Evolutionary conservation across 2,888 invertebrate genomes (phyloP).

Genomic region (Lissocephala sabroskyi): DNA sequence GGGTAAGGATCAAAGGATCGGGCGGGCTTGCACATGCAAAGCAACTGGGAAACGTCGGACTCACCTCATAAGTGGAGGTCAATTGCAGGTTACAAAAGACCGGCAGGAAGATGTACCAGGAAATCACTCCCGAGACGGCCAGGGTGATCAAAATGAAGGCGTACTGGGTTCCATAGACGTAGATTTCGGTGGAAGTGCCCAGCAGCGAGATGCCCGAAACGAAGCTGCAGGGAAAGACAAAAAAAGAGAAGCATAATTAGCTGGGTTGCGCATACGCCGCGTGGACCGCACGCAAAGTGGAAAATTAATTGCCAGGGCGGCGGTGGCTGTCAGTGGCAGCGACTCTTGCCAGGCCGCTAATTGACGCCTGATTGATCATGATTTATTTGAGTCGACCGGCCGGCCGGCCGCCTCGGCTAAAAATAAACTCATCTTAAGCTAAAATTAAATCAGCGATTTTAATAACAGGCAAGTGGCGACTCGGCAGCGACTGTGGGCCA

Average conservation of each 20-base stretch:
- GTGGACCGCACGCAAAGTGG: slow-evolving; percentile 1
- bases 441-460: slow-evolving; percentile 9
- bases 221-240: slow-evolving; percentile 73
- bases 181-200: slow-evolving; percentile 85
- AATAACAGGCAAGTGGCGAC: no score
- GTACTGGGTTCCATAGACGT: slow-evolving; percentile 84
- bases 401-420: background rate
- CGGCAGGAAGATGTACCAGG: slow-evolving; percentile 78
- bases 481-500: no score
- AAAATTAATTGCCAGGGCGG: slow-evolving; percentile 3
- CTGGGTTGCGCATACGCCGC: background rate
- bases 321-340: background rate
- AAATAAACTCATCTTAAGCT: slow-evolving; percentile 6
- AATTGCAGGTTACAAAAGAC: slow-evolving; percentile 81
- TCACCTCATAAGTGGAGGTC: slow-evolving; percentile 84
- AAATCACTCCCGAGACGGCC: slow-evolving; percentile 73
- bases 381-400: slow-evolving; percentile 6
- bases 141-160: slow-evolving; percentile 74
- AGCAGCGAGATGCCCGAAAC: slow-evolving; percentile 84
- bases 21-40: no score
- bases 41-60: slow-evolving; percentile 25
- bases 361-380: slow-evolving; percentile 23
- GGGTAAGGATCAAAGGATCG: no score
- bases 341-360: slow-evolving; percentile 7
- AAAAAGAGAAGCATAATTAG: background rate